These are phyloP conservation scores for Embiotoca jacksoni DNA, from an alignment of 2,113 vertebrate genomes.

Conservation along the genomic window DNA sequence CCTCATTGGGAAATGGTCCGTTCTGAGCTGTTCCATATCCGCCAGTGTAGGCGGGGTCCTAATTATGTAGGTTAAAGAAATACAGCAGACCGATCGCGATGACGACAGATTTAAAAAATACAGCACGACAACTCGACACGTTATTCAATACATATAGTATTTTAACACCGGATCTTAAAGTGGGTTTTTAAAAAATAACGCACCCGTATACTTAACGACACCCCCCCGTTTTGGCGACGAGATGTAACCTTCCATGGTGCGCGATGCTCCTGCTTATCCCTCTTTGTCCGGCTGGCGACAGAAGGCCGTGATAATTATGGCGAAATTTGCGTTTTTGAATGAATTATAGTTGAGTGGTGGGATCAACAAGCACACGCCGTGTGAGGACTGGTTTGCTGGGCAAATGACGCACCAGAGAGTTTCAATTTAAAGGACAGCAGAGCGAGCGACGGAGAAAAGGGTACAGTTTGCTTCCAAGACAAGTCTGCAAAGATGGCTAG, in stretches of 20 bases:
- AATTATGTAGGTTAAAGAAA: not conserved
- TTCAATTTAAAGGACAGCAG: conserved; percentile 80
- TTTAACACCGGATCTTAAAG: not conserved
- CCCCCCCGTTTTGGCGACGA: conserved; percentile 73
- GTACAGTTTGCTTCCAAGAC: conserved; percentile 82
- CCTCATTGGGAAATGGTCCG: conserved; percentile 56
- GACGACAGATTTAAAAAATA: accelerated
- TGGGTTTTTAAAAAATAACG: not conserved
- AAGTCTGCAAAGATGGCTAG: conserved; percentile 79
- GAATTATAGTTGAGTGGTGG: conserved; percentile 83
- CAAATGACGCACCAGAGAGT: conserved; percentile 79
- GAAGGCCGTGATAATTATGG: conserved; percentile 85
- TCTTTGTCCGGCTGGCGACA: conserved; percentile 87
- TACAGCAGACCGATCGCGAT: accelerated
- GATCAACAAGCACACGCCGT: conserved; percentile 79
- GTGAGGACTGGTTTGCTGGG: conserved; percentile 79
- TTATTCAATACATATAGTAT: not conserved
- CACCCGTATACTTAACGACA: not conserved
- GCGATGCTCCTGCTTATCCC: conserved; percentile 79
- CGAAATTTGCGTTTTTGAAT: conserved; percentile 85
- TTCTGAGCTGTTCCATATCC: conserved; percentile 56
- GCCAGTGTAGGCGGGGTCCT: conserved; percentile 20
- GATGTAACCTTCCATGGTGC: conserved; percentile 70
- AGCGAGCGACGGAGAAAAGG: conserved; percentile 82
- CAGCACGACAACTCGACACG: accelerated